Percentiles rank a stretch among this genome's conserved stretches.
Conservation (phyloP, 2,888 invertebrate genomes). For the Eupsilia transversa region DNA sequence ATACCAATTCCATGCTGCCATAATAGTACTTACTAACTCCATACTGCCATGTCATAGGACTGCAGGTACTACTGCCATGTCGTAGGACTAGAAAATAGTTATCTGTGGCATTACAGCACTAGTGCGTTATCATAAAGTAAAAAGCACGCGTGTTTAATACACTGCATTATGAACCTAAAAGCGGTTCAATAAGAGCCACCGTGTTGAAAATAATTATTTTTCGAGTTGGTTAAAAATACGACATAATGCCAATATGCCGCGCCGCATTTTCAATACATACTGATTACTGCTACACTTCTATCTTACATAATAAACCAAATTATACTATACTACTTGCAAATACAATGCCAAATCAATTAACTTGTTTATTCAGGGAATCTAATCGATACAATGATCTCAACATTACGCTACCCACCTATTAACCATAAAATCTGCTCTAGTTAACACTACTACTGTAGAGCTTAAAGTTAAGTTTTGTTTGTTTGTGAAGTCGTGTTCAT, state of each 20-base stretch:
- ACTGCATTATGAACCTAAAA: too few relatives aligned
- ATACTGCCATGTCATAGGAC: too few relatives aligned
- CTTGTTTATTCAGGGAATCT: conserved; percentile 3
- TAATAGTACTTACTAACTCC: too few relatives aligned
- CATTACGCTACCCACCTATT: background rate
- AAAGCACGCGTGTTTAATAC: too few relatives aligned
- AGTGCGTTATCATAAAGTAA: too few relatives aligned
- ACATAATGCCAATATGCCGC: background rate
- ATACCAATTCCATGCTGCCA: too few relatives aligned
- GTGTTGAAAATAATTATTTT: background rate
- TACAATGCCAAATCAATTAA: conserved; percentile 34
- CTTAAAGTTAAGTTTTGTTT: background rate
- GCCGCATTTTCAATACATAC: background rate
- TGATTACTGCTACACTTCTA: background rate
- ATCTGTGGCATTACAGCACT: too few relatives aligned
- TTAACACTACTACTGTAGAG: background rate
- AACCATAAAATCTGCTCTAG: conserved; percentile 2
- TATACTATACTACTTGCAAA: background rate
- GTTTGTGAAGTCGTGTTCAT: too few relatives aligned
- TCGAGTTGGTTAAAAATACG: background rate
- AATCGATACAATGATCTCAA: conserved; percentile 15
- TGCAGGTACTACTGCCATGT: too few relatives aligned
- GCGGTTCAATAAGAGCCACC: too few relatives aligned
- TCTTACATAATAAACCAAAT: background rate
- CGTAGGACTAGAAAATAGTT: too few relatives aligned